These are phyloP conservation scores for Oophaga pumilio DNA, from an alignment of 2,113 vertebrate genomes.

Conservation along the genomic window DNA sequence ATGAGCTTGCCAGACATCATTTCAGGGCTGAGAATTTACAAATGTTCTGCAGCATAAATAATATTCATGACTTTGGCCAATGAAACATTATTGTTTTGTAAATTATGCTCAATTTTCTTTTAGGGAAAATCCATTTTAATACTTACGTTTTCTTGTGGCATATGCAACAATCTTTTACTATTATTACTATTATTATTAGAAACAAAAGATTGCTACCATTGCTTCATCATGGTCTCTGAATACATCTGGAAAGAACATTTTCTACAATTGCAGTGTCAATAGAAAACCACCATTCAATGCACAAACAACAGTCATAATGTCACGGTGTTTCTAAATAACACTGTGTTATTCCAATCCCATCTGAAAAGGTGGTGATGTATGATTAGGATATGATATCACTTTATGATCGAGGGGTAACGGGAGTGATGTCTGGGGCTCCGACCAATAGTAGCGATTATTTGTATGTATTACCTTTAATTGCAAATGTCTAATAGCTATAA, in stretches of 20 bases:
- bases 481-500: no score
- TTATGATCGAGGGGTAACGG: no score
- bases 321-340: background rate
- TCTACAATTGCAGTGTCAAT: background rate
- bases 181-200: background rate
- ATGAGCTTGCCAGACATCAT: constrained; percentile 8
- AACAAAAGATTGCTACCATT: background rate
- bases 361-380: background rate
- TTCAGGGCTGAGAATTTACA: background rate
- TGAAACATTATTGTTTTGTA: background rate
- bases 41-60: background rate
- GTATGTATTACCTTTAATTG: no score
- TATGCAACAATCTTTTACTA: background rate
- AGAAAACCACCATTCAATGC: background rate
- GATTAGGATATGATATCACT: no score
- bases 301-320: background rate
- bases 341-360: background rate
- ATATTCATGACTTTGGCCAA: background rate
- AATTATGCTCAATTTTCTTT: background rate
- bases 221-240: background rate
- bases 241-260: background rate
- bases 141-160: background rate
- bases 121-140: background rate
- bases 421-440: no score
- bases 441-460: no score